Conservation (phyloP, 2,797 vertebrate genomes). For the Anguilla megastoma region DNA sequence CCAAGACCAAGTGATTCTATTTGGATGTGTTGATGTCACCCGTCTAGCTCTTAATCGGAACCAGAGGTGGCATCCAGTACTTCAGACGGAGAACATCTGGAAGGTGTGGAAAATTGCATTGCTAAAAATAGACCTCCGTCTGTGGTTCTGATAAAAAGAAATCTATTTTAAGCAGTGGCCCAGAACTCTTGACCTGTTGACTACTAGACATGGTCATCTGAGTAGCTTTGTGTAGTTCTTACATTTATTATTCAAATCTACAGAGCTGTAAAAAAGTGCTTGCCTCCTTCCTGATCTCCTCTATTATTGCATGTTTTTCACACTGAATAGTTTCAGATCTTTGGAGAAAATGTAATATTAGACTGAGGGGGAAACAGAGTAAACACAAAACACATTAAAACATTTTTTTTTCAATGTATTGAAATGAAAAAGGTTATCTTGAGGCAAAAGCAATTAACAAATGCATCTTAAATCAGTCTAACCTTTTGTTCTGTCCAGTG, state of each 20-base stretch:
- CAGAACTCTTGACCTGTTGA: neutral
- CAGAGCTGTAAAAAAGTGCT: too few relatives aligned
- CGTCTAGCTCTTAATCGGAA: conserved; percentile 14
- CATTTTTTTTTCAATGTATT: too few relatives aligned
- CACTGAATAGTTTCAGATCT: too few relatives aligned
- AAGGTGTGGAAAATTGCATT: conserved; percentile 11
- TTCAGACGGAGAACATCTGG: conserved; percentile 15
- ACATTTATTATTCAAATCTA: neutral
- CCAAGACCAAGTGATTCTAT: neutral
- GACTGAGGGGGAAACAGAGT: too few relatives aligned
- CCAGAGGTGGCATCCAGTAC: conserved; percentile 1
- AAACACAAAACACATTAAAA: too few relatives aligned
- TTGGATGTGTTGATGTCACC: conserved; percentile 8
- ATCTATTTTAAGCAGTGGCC: conserved; percentile 11
- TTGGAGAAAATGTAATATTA: too few relatives aligned
- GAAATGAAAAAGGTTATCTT: neutral
- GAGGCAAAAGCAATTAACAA: neutral
- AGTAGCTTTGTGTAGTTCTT: neutral
- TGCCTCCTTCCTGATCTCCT: too few relatives aligned
- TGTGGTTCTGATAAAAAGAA: neutral
- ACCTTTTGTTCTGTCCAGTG: neutral
- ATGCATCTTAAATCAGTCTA: neutral
- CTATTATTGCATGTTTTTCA: too few relatives aligned
- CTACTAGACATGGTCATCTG: neutral
- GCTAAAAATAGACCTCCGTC: conserved; percentile 9